These are phyloP conservation scores for Bathynomus jamesi DNA, from an alignment of 1,140 invertebrate species.

Conservation along the genomic window DNA sequence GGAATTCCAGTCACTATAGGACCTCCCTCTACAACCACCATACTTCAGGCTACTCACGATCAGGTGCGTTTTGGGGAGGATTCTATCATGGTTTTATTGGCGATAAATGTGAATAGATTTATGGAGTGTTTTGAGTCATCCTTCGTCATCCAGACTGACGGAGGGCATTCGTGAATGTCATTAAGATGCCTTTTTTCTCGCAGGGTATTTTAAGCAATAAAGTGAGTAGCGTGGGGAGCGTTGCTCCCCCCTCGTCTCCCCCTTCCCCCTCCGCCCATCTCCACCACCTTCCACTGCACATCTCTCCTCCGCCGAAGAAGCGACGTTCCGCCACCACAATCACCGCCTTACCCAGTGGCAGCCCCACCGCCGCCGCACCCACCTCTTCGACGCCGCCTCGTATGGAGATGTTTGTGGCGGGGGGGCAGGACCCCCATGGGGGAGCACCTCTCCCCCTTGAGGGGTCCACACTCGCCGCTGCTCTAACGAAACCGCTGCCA, in stretches of 20 bases:
- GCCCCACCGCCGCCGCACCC: constrained; percentile 2
- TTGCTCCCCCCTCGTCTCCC: constrained; percentile 25
- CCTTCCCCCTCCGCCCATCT: constrained; percentile 27
- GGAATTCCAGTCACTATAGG: not conserved
- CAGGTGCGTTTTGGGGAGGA: not conserved
- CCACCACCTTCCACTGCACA: constrained; percentile 29
- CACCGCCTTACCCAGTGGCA: constrained; percentile 11
- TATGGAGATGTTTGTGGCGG: not conserved
- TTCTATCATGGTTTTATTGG: no score
- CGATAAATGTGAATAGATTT: no score
- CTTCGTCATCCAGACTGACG: no score
- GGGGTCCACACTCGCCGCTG: constrained; percentile 34
- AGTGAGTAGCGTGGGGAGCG: not conserved
- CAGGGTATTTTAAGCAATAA: constrained; percentile 1
- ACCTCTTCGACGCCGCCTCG: constrained; percentile 6
- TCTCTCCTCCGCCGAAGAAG: constrained; percentile 36
- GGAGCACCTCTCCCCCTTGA: constrained; percentile 8
- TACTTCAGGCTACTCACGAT: not conserved
- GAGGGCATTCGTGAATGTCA: no score
- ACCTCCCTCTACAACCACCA: not conserved
- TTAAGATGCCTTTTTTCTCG: no score
- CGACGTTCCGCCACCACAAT: constrained; percentile 27
- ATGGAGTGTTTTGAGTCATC: no score
- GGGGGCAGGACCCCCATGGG: constrained; percentile 2
- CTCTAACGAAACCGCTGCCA: constrained; percentile 28